Evolutionary conservation across 2,888 invertebrate species (phyloP), one percentile per base, ranked within the genome.

Genomic region (Thymelicus acteon): DNA sequence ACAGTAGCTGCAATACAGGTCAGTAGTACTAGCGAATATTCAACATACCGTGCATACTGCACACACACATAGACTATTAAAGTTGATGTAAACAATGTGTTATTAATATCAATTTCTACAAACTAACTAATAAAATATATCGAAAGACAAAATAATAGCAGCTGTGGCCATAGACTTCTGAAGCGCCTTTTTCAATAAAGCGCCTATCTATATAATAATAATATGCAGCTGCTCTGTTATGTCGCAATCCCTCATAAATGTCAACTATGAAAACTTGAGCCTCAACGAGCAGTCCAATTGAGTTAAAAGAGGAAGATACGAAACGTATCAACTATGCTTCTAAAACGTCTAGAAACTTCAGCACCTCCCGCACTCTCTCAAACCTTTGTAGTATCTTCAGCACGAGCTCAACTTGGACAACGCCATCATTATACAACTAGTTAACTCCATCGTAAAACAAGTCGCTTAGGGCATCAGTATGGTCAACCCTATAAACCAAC

Each of bases 1-100:
- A 15, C 48, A n/a, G 48, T 49, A 49, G 48, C n/a, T 49, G 48
- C n/a, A 49, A 49, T 49, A 49, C 48, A 49, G n/a, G 48, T 49
- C 48, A 49, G n/a, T 15, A 49, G 8, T 49, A 49, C 6, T 15
- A 7, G 40, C 8, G 48, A 0, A n/a, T 49, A 49, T 49, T 6
- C 5, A 15, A 15, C n/a, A 49, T 15, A 49, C 7, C 15, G n/a
- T 15, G 8, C 6, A 40, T 40, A 4, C 39, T 40, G 8, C 40
- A 49, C 7, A 49, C 15, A 49, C 8, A 15, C 48, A 8, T n/a
- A 8, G 8, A 8, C 15, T n/a, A n/a, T 49, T n/a, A 49, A n/a
- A 6, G 48, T 49, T 15, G 6, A 15, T 49, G 15, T 49, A n/a
- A 49, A 49, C 48, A 49, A 15, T 49, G 40, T 40, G 40, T 8